phyloP scores from a whole-genome alignment of 2,113 vertebrate genomes.

The Grallaria varia region DNA sequence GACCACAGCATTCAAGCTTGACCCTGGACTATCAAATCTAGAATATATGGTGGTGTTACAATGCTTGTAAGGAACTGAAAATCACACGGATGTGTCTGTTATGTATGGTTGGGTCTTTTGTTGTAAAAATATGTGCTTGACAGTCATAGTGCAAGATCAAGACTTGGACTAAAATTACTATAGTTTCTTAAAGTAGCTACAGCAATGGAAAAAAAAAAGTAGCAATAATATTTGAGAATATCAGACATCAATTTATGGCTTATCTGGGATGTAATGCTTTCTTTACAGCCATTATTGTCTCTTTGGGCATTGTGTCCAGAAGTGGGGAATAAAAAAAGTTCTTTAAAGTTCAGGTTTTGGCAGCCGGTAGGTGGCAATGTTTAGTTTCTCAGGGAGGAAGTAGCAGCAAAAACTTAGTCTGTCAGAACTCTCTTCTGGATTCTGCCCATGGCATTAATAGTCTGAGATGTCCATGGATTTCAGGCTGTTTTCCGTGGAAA shows the following conservation, averaged over 20 bases:
- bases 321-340: background rate
- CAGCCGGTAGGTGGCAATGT: conserved; percentile 56
- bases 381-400: conserved; percentile 10
- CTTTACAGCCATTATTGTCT: background rate
- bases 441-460: background rate
- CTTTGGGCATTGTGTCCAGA: background rate
- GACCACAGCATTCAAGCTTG: background rate
- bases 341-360: background rate
- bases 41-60: background rate
- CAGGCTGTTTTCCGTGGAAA: background rate
- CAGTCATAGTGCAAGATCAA: background rate
- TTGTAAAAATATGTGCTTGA: background rate
- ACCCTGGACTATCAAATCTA: background rate
- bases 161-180: background rate
- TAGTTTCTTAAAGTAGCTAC: background rate
- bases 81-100: background rate
- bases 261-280: background rate
- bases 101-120: background rate
- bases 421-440: background rate
- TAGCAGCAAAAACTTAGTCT: background rate
- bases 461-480: background rate
- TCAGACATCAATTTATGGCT: background rate
- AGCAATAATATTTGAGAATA: background rate
- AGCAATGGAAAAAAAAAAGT: background rate
- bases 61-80: background rate